phyloP scores from a whole-genome alignment of 2,113 vertebrate genomes.

The Falco punctatus region DNA sequence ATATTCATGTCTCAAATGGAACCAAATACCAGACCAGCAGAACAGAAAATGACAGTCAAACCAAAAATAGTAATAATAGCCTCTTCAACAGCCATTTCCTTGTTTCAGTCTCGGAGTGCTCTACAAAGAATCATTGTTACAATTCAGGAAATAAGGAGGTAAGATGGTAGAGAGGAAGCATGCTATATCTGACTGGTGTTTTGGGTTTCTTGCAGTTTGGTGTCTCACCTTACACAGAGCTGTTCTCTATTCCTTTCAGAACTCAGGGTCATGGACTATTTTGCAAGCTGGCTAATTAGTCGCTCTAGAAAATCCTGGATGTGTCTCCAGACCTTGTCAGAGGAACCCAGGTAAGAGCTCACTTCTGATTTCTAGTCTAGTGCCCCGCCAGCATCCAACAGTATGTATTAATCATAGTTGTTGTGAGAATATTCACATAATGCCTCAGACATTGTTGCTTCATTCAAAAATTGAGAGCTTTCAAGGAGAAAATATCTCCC shows the following conservation, averaged over 20 bases:
- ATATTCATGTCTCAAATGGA: not conserved
- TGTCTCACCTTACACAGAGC: not conserved
- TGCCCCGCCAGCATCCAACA: not conserved
- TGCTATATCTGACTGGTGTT: not conserved
- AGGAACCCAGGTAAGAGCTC: not conserved
- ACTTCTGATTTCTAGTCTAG: not conserved
- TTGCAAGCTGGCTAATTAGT: not conserved
- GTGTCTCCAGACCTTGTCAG: not conserved
- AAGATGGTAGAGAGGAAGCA: not conserved
- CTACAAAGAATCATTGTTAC: not conserved
- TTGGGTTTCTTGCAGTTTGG: not conserved
- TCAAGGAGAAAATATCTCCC: not conserved
- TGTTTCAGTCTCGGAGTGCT: not conserved
- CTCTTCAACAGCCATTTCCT: not conserved
- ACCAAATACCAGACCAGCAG: not conserved
- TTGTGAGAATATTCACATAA: not conserved
- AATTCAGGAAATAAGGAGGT: not conserved
- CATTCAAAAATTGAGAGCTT: not conserved
- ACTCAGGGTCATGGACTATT: not conserved
- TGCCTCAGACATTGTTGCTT: not conserved
- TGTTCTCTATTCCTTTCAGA: not conserved
- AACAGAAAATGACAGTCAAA: not conserved
- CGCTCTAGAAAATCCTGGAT: not conserved
- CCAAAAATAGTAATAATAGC: not conserved
- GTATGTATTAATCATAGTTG: not conserved